Percentiles rank a stretch among this genome's conserved stretches.
Evolutionary conservation across 2,113 vertebrate genomes (phyloP).

Genomic region (Diadophis punctatus): DNA sequence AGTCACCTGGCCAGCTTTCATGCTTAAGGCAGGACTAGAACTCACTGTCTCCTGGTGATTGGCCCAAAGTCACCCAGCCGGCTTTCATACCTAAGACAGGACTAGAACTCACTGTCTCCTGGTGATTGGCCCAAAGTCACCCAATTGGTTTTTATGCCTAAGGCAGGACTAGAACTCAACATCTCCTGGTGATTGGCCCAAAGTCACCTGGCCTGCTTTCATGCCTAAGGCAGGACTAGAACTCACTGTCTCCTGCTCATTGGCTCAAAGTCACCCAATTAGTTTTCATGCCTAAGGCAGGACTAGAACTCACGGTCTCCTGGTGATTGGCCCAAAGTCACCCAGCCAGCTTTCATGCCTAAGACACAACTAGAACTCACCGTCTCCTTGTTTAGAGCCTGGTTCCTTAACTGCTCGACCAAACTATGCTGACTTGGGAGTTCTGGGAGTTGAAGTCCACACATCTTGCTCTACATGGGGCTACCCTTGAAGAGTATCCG

Average conservation of each 20-base stretch:
- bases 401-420: neutral
- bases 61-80: fast-evolving
- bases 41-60: neutral
- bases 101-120: neutral
- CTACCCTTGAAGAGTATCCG: too few relatives aligned
- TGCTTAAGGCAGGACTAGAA: neutral
- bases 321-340: neutral
- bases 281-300: neutral
- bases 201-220: fast-evolving
- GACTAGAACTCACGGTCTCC: neutral
- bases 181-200: neutral
- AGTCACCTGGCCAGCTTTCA: neutral
- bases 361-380: neutral
- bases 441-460: neutral
- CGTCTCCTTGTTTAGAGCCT: neutral
- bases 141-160: neutral
- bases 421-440: neutral
- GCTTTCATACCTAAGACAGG: neutral
- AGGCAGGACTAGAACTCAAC: neutral
- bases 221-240: neutral
- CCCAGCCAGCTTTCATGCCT: neutral
- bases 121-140: neutral
- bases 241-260: neutral
- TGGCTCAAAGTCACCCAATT: neutral
- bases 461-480: too few relatives aligned